phyloP scores from a whole-genome alignment of 64 coral and sea anemone genomes.

The Pachyseris speciosa region DNA sequence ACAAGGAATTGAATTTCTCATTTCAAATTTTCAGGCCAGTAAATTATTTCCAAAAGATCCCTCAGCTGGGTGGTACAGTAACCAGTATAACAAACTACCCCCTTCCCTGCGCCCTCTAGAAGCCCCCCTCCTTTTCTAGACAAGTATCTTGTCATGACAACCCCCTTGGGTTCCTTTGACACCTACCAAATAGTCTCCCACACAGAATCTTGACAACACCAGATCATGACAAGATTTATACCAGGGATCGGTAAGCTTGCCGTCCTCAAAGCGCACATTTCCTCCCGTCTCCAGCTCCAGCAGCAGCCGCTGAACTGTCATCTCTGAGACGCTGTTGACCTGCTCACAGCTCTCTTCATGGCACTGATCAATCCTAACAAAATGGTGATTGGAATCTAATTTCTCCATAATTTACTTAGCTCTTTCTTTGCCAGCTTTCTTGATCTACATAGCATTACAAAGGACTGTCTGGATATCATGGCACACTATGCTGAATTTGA shows the following conservation, averaged over 20 bases:
- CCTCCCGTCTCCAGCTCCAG: conserved; percentile 93
- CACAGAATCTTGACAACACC: conserved; percentile 95
- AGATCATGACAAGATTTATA: conserved; percentile 98
- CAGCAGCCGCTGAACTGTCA: conserved; percentile 85
- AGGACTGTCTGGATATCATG: too few relatives aligned
- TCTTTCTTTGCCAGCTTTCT: too few relatives aligned
- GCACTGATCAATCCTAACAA: conserved; percentile 83
- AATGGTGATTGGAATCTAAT: background rate
- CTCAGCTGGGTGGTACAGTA: too few relatives aligned
- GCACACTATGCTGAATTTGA: too few relatives aligned
- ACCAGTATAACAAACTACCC: too few relatives aligned
- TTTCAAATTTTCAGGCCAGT: too few relatives aligned
- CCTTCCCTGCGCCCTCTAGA: too few relatives aligned
- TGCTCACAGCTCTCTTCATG: conserved; percentile 90
- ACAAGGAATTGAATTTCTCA: too few relatives aligned
- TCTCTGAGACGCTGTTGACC: conserved; percentile 79
- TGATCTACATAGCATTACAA: too few relatives aligned
- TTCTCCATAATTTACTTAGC: background rate
- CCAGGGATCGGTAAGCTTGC: conserved; percentile 84
- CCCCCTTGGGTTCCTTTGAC: background rate
- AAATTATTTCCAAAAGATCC: too few relatives aligned
- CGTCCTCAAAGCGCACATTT: conserved; percentile 98
- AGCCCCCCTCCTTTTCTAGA: too few relatives aligned
- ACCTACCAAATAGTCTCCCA: conserved; percentile 75
- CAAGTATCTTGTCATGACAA: too few relatives aligned